These are phyloP conservation scores for Ciconia nigra DNA, from an alignment of 2,797 vertebrate species.

Conservation along the genomic window DNA sequence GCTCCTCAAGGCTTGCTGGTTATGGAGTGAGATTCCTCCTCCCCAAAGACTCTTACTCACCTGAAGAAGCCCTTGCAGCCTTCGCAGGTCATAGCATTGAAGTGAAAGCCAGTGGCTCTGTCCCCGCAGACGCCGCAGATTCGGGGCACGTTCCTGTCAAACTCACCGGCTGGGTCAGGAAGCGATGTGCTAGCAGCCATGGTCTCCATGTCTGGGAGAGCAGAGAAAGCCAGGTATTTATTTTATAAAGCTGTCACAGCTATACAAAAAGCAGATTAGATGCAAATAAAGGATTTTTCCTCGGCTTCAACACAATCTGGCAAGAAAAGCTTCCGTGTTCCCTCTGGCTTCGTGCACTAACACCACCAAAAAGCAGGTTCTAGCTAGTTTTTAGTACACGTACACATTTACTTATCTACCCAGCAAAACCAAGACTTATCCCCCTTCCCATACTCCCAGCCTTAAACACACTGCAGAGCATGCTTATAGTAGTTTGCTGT, in stretches of 20 bases:
- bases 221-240: neutral
- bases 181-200: constrained; percentile 85
- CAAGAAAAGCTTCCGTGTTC: neutral
- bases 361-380: neutral
- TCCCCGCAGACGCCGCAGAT: constrained; percentile 97
- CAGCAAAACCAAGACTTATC: neutral
- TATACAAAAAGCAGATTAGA: neutral
- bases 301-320: rapidly evolving
- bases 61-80: constrained; percentile 99
- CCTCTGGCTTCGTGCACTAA: neutral
- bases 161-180: constrained; percentile 73
- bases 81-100: constrained; percentile 98
- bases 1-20: neutral
- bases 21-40: rapidly evolving
- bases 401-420: neutral
- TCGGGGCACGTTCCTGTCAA: constrained; percentile 87
- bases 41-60: constrained; percentile 52
- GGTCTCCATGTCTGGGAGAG: constrained; percentile 79
- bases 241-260: neutral
- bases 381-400: rapidly evolving
- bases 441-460: neutral
- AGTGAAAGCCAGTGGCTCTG: constrained; percentile 95
- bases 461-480: rapidly evolving
- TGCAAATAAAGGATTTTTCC: neutral
- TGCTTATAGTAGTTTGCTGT: rapidly evolving